Base-by-base conservation (phyloP, 2,113 vertebrate genomes). In the Leptosomus discolor region DNA sequence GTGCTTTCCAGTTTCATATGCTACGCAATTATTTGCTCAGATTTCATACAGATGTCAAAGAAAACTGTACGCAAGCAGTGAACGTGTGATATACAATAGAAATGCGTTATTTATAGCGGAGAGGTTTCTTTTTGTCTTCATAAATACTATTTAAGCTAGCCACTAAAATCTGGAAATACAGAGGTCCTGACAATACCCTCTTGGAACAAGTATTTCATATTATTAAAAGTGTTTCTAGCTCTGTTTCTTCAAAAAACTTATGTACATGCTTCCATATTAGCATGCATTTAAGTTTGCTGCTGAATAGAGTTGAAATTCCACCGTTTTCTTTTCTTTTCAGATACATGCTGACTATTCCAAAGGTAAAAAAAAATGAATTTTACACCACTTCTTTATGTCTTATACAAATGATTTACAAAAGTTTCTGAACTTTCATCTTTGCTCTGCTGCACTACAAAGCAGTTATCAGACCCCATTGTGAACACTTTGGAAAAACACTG, bases 401-500 rank as follows among this genome's bases (percentile, higher is more conserved):
- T 85, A 77, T n/a, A 78, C 14, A 95, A 97, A 97, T 94, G 45
- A 96, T 95, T 96, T 96, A 94, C 74, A 95, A 92, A 97, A 30
- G 41, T 92, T 97, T 94, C 88, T 73, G 73, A 92, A 97, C 97
- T 98, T 97, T 97, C 54, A 50, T 97, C 94, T 95, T 93, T 86
- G 60, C 80, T 97, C 90, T 92, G 71, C 91, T 88, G 79, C 63
- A 67, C 67, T 80, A 60, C 91, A 95, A 97, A 97, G 97, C 91
- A 92, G 96, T 95, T 97, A 98, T 97, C 74, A 94, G 96, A 91
- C 61, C 96, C 96, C 75, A 96, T 96, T 92, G 96, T 70, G 96
- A 97, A 90, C 87, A 5, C 95, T 90, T 93, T 37, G 90, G 98
- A 96, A 98, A 98, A 98, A 97, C 82, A 97, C 77, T 96, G 93